Base-by-base conservation (phyloP, 1,140 invertebrate genomes). In the Drosophila insularis region DNA sequence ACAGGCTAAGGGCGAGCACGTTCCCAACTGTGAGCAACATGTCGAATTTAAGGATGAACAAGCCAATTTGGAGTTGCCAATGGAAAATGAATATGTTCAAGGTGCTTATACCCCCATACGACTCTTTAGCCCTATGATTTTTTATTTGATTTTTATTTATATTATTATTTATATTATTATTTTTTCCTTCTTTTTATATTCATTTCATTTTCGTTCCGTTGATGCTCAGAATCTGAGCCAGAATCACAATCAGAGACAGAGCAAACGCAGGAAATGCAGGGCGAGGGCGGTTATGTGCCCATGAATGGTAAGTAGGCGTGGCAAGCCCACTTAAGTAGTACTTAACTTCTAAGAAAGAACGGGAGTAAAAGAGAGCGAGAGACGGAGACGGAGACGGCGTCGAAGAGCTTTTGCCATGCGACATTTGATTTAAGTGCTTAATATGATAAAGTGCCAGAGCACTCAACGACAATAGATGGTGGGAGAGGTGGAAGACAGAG, bases 1-100 rank as follows among this genome's bases (percentile, higher is more conserved):
- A 90, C 93, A 94, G 92, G 93, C 94, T 77, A 93, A 93, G 90
- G 92, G 92, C 80, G 91, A 92, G 81, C 92, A 92, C 79, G 93
- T 89, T 67, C 91, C 91, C 40, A 70, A 81, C 69, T 50, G 43
- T 50, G 90, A 93, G 90, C 92, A 93, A 82, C 92, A 92, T 69
- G 81, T 92, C 56, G 90, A 92, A 85, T 82, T 92, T 50, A 80
- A 91, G 82, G 87, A 91, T 62, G 90, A 89, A 72, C 82, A 91
- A 59, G 77, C 79, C 68, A 78, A 71, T 17, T 63, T 91, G 67
- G 86, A 90, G 71, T 78, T 91, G 58, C 72, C 80, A 14, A 66
- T 80, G 53, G 90, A 90, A 14, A 81, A 90, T 61, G 82, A 90
- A 71, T 91, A 86, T 78, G 76, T 75, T 59, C 63, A 74, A 91